Evolutionary conservation across 2,797 vertebrate genomes (phyloP).

Genomic region (Hippopotamyrus pictus): DNA sequence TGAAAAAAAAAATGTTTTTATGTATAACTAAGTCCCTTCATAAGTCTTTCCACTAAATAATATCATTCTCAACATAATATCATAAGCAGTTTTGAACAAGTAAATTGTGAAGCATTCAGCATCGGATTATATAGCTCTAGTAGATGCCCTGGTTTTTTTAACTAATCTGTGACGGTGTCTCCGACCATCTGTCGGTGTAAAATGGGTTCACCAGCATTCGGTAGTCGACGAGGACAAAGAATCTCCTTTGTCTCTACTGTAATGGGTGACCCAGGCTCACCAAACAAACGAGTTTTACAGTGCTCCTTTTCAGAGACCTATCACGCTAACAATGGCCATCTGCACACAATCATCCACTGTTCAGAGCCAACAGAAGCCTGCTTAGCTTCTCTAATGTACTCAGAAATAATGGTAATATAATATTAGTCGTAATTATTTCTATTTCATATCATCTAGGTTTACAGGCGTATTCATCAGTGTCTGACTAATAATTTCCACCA

Average conservation of each 20-base stretch:
- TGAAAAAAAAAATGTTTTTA: not conserved
- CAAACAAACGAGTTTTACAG: constrained; percentile 6
- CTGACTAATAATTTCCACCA: not conserved
- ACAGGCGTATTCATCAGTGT: not conserved
- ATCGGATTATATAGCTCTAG: not conserved
- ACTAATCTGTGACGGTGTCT: constrained; percentile 2
- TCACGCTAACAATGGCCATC: constrained; percentile 22
- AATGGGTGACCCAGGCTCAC: not conserved
- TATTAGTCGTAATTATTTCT: not conserved
- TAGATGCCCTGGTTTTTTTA: not conserved
- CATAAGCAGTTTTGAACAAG: not conserved
- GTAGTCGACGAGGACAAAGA: not conserved
- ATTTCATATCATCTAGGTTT: not conserved
- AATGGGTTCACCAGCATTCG: not conserved
- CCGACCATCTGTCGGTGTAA: not conserved
- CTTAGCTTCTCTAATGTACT: constrained; percentile 22
- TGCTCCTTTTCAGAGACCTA: constrained; percentile 14
- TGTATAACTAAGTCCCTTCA: not conserved
- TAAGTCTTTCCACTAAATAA: not conserved
- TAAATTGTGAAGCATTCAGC: not conserved
- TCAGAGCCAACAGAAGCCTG: not conserved
- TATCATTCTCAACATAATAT: not conserved
- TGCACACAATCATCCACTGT: constrained; percentile 16
- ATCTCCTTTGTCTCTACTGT: not conserved
- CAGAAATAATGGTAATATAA: not conserved